These are phyloP conservation scores for Nesidiocoris tenuis DNA, from an alignment of 2,888 invertebrate genomes.

Conservation along the genomic window DNA sequence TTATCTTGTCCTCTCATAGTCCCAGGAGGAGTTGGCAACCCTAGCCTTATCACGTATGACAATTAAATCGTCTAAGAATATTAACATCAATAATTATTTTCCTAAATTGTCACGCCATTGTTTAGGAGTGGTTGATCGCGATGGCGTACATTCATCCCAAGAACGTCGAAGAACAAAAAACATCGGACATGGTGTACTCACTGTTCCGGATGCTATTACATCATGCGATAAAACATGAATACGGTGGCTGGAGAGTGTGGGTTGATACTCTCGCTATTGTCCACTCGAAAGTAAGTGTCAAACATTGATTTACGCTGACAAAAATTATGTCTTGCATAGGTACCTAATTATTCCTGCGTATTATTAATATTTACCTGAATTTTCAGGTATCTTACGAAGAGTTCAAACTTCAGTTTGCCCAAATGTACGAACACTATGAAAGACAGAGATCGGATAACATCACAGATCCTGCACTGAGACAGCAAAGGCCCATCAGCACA, in stretches of 20 bases:
- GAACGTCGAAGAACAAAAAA: conserved; percentile 90
- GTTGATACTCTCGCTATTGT: conserved; percentile 99
- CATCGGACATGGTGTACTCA: conserved; percentile 97
- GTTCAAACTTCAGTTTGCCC: conserved; percentile 94
- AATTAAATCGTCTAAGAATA: no score
- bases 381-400: conserved; percentile 92
- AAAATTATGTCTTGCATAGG: no score
- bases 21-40: no score
- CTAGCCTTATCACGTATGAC: no score
- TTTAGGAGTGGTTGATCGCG: conserved; percentile 95
- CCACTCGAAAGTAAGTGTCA: conserved; percentile 82
- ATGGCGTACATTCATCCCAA: conserved; percentile 98
- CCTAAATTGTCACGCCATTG: no score
- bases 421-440: conserved; percentile 96
- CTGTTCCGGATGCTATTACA: conserved; percentile 96
- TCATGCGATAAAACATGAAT: conserved; percentile 98
- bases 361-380: no score
- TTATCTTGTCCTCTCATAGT: no score
- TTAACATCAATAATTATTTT: no score
- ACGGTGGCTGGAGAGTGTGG: conserved; percentile 99
- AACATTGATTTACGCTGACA: background rate
- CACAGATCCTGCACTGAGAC: conserved; percentile 88
- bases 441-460: conserved; percentile 91
- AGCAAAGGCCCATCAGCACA: conserved; percentile 91
- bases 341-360: no score